phyloP scores from a whole-genome alignment of 92 coral and sea anemone species.

The Anthopleura xanthogrammica region DNA sequence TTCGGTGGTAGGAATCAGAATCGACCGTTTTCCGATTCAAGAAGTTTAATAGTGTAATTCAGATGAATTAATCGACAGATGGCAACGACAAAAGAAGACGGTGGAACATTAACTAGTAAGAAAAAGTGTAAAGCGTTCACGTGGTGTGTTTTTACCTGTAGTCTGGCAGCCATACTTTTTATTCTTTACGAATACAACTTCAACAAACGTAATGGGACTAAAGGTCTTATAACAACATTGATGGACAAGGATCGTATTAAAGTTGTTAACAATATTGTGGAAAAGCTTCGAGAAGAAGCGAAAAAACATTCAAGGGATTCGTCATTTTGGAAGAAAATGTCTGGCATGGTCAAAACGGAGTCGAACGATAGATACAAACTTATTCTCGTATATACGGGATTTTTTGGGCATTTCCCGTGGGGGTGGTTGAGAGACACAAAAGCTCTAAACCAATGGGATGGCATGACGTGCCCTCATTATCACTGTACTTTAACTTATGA shows the following conservation, averaged over 20 bases:
- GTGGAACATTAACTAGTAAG: neutral
- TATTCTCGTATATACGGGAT: slow-evolving; percentile 71
- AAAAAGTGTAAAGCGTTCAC: neutral
- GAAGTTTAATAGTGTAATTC: neutral
- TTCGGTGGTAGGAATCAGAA: neutral
- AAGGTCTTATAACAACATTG: neutral
- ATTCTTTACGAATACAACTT: neutral
- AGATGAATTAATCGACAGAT: neutral
- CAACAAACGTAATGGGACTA: neutral
- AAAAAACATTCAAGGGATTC: neutral
- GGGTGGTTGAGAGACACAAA: slow-evolving; percentile 53
- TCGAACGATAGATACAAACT: slow-evolving; percentile 42
- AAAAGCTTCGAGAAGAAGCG: slow-evolving; percentile 6
- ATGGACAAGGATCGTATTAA: slow-evolving; percentile 7
- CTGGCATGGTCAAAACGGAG: neutral
- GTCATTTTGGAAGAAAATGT: slow-evolving; percentile 21
- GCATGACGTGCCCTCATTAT: slow-evolving; percentile 53
- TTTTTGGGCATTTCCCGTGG: slow-evolving; percentile 84
- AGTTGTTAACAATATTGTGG: slow-evolving; percentile 10
- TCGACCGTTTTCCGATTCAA: neutral
- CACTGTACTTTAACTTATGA: slow-evolving; percentile 71
- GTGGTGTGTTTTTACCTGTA: neutral
- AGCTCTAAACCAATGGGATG: slow-evolving; percentile 74
- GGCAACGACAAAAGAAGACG: neutral
- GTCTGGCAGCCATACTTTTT: slow-evolving; percentile 4